Evolutionary conservation across 2,797 vertebrate genomes (phyloP), one percentile per base, ranked within the genome.

Genomic region (Helostoma temminkii): DNA sequence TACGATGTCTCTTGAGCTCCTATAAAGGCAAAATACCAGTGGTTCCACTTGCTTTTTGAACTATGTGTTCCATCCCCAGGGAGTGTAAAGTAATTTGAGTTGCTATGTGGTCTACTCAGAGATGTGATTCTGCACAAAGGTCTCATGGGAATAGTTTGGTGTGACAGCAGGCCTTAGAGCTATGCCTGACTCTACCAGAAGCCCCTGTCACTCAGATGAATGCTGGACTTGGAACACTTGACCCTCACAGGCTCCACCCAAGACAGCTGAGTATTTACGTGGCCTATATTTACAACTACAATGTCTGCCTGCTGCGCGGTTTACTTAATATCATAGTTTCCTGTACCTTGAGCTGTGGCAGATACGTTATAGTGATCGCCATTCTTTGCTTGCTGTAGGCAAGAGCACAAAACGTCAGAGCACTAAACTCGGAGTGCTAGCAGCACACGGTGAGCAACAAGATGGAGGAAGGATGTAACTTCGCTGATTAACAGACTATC

Each of bases 241-340:
- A 89, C 86, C 83, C 81, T 63, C 14, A 0, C n/a, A 21, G 65
- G 75, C 65, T 47, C 50, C 53, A 82, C 68, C 82, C 78, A 66
- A 84, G 93, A 93, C 94, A 96, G 95, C 95, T 96, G 95, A 89
- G 82, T 90, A 93, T 95, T 95, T 94, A 92, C 52, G 62, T 78
- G 70, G 56, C 85, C 90, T 94, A 85, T 90, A 93, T 93, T 93
- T 88, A 77, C 86, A 82, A 77, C 83, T 4, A 50, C 39, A 57
- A 39, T 46, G 50, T 54, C 34, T 76, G 72, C 62, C 57, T 56
- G 73, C 47, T 34, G 68, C 42, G 58, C 65, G 60, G 46, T 82
- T 73, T 70, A 49, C 53, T 34, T 66, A 52, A 52, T 70, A 47
- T 71, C 36, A 70, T 15, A 14, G 10, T n/a, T 28, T 63, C 48